Evolutionary conservation across 1,140 invertebrate genomes (phyloP), one percentile per base, ranked within the genome.

Genomic region (Eueides isabella): DNA sequence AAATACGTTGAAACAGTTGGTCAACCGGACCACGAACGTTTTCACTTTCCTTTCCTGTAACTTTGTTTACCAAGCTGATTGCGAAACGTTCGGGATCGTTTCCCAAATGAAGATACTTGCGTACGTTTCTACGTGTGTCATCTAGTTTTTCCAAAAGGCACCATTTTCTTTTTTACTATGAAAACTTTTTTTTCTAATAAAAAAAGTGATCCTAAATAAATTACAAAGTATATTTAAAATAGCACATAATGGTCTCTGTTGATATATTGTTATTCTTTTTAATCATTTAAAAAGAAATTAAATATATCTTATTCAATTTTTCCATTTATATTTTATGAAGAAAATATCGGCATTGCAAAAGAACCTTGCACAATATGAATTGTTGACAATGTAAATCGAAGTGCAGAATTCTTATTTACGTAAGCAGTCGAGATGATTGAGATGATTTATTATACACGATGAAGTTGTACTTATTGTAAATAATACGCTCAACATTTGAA

Each of bases 51-150:
- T 12, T 68, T 23, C 29, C 26, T 61, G 33, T 41, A 68, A 48
- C 31, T 68, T 61, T 68, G 29, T 68, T 68, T 68, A 68, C 44
- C 28, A 31, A 68, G 48, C 66, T 67, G 38, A 67, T 67, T 67
- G 41, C 41, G 28, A 23, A 55, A 28, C 26, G n/a, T 16, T n/a
- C 14, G 41, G 66, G 26, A 67, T 67, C 38, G 12, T 41, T 28
- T n/a, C 28, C 66, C 23, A 67, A 44, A 67, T 44, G 12, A 67
- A 67, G 29, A 6, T 63, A 63, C 61, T 29, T 63, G 26, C 61
- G 61, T 30, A 31, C n/a, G 26, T 9, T 14, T 38, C 29, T 63
- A 63, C 29, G 29, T 63, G 61, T 30, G 14, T 31, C 16, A 30
- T 14, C 9, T 31, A 63, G 29, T 30, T 16, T 30, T 63, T 62